Evolutionary conservation across 37 sponge, comb jelly and placozoan genomes (phyloP), one percentile per base, ranked within the genome.

Genomic region (Crambe crambe): DNA sequence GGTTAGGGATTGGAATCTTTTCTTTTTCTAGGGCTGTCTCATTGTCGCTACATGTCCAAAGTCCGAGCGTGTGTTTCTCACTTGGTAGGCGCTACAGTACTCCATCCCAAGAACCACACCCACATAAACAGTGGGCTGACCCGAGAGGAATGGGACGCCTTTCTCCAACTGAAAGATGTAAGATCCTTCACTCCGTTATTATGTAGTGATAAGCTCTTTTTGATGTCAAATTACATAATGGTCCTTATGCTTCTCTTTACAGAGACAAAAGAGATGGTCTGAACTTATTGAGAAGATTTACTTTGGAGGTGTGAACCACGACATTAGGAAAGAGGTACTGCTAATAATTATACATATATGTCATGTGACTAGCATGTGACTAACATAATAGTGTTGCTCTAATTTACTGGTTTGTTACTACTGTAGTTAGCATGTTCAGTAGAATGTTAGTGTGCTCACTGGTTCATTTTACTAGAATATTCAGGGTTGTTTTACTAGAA

Each of bases 1-100:
- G n/a, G n/a, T n/a, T n/a, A n/a, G n/a, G n/a, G n/a, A n/a, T n/a
- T n/a, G n/a, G n/a, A n/a, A n/a, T n/a, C n/a, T n/a, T n/a, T n/a
- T n/a, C n/a, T n/a, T n/a, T n/a, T 36, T 42, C 70, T 56, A 88
- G 94, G 97, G 97, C 71, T 90, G 54, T 90, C 94, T 22, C 88
- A 96, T 67, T 92, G 97, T 43, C 91, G 97, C 27, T 91, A 96
- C 66, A 84, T 93, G 76, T 41, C 75, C 31, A 89, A 88, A 42
- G 91, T 93, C 8, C 64, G 83, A 32, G 68, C 72, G 22, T 71
- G 65, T 29, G 75, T 96, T 56, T 77, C 96, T 41, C 92, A 88
- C 75, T 79, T 95, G 79, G 67, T 91, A 0, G 56, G 76, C 64
- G 51, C 79, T 23, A 47, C 54, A 36, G 12, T 57, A 12, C 37